Evolutionary conservation across 2,113 vertebrate genomes (phyloP).

Genomic region (Larimichthys polyactis): DNA sequence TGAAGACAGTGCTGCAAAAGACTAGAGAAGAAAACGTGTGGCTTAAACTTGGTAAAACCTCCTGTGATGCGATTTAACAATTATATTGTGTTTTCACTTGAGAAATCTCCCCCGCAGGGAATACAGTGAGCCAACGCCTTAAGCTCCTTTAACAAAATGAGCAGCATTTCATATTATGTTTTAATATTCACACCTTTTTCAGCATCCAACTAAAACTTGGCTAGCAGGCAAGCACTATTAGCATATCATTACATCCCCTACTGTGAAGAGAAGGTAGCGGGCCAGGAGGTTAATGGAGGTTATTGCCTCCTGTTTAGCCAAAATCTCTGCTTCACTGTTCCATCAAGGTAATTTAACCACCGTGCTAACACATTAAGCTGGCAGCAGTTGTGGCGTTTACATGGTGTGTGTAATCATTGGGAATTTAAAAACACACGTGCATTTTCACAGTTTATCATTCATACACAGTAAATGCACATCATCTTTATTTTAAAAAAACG

Average conservation of each 20-base stretch:
- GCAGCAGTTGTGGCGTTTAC: neutral
- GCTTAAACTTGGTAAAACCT: slow-evolving; percentile 7
- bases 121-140: neutral
- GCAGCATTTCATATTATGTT: slow-evolving; percentile 13
- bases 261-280: slow-evolving; percentile 32
- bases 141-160: slow-evolving; percentile 6
- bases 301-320: slow-evolving; percentile 26
- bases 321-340: slow-evolving; percentile 19
- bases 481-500: neutral
- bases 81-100: neutral
- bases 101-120: slow-evolving; percentile 9
- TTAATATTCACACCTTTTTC: slow-evolving; percentile 44
- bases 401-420: neutral
- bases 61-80: neutral
- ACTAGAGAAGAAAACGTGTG: neutral
- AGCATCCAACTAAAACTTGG: slow-evolving; percentile 27
- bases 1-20: neutral
- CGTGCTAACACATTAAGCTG: neutral
- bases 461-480: neutral
- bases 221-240: slow-evolving; percentile 36
- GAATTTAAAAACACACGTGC: neutral
- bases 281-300: slow-evolving; percentile 43
- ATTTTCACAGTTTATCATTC: slow-evolving; percentile 1
- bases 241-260: slow-evolving; percentile 55
- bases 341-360: slow-evolving; percentile 23